Percentiles rank a stretch among this genome's conserved stretches.
Evolutionary conservation across 1,140 invertebrate species (phyloP).

Genomic region (Drosophila lacertosa): DNA sequence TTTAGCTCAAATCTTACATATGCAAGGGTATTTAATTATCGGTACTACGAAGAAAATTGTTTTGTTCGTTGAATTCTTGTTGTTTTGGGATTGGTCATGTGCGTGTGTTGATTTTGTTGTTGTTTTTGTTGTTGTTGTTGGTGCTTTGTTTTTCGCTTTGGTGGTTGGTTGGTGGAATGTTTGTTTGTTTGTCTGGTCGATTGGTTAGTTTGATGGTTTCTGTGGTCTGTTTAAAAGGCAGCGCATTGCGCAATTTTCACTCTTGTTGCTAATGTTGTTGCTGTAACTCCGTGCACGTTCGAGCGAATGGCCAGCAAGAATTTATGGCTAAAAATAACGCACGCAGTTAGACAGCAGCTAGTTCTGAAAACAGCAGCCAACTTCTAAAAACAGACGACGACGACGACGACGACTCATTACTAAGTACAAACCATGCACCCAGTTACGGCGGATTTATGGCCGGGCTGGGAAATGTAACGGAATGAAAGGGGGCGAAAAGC

Average conservation of each 20-base stretch:
- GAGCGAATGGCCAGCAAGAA: constrained; percentile 42
- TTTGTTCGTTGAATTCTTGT: not conserved
- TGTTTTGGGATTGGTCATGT: constrained; percentile 12
- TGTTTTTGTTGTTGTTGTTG: not conserved
- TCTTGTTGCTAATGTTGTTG: constrained; percentile 11
- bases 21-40: constrained; percentile 3
- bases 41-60: too few species aligned
- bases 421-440: constrained; percentile 10
- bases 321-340: constrained; percentile 70
- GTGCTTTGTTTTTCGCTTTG: constrained; percentile 2
- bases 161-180: constrained; percentile 16
- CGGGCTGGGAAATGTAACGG: not conserved
- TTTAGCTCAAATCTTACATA: too few species aligned
- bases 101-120: constrained; percentile 2
- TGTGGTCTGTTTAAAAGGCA: constrained; percentile 20
- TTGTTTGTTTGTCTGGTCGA: constrained; percentile 30
- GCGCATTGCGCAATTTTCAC: constrained; percentile 18
- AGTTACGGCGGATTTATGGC: not conserved
- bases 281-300: constrained; percentile 6
- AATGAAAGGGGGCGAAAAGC: not conserved
- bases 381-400: constrained; percentile 24
- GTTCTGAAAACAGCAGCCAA: constrained; percentile 14
- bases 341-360: constrained; percentile 48
- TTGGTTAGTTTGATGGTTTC: constrained; percentile 22
- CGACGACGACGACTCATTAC: constrained; percentile 9